A percentile compares a stretch with the other conserved stretches of the same genome.
Evolutionary conservation across 2,888 invertebrate species (phyloP).

Genomic region (Hylaea fasciaria): DNA sequence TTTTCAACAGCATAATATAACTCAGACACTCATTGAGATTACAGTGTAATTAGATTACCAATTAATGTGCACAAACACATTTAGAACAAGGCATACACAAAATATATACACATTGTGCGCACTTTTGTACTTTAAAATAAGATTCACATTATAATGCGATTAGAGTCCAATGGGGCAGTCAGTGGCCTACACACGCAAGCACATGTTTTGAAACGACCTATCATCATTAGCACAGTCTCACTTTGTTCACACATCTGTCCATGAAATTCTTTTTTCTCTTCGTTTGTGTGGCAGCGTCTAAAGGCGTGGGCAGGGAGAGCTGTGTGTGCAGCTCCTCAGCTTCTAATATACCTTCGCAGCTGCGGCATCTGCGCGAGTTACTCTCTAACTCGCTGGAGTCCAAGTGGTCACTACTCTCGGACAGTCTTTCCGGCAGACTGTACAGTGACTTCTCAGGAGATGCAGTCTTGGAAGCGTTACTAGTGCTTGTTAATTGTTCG

Average conservation of each 20-base stretch:
- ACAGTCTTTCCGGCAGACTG: slow-evolving; percentile 75
- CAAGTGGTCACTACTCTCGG: slow-evolving; percentile 72
- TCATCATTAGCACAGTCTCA: slow-evolving; percentile 89
- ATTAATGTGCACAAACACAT: slow-evolving; percentile 64
- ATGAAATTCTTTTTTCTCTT: slow-evolving; percentile 92
- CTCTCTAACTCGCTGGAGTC: slow-evolving; percentile 67
- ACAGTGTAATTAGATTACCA: slow-evolving; percentile 71
- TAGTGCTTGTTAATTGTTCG: slow-evolving; percentile 75
- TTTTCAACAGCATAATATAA: slow-evolving; percentile 61
- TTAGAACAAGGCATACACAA: slow-evolving; percentile 70
- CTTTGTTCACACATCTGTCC: slow-evolving; percentile 93
- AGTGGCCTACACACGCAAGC: slow-evolving; percentile 75
- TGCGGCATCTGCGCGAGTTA: slow-evolving; percentile 80
- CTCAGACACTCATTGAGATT: slow-evolving; percentile 81
- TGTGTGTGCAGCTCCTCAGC: slow-evolving; percentile 81
- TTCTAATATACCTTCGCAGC: slow-evolving; percentile 87
- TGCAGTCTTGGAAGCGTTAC: slow-evolving; percentile 70
- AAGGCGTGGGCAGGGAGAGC: slow-evolving; percentile 83
- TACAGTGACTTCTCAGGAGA: slow-evolving; percentile 77
- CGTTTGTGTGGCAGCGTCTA: slow-evolving; percentile 84
- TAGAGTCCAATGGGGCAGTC: slow-evolving; percentile 75
- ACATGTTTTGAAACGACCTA: slow-evolving; percentile 53
- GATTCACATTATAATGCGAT: slow-evolving; percentile 73
- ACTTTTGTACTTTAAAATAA: slow-evolving; percentile 82
- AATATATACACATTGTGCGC: slow-evolving; percentile 81